Conservation (phyloP, 2,797 vertebrate species). For the Siniperca obscura region DNA sequence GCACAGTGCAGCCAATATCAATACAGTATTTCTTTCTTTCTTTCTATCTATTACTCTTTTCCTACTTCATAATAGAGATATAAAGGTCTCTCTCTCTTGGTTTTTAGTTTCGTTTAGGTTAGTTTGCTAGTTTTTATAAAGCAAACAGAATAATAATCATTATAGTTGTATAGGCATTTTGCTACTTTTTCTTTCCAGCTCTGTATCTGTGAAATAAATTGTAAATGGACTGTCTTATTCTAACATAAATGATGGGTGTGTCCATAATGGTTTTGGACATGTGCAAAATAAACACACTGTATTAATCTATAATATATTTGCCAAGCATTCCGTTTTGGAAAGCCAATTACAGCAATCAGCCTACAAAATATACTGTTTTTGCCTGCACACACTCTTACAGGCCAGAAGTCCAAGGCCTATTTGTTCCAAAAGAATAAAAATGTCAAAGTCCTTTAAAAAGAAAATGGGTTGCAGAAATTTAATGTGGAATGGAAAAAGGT, state of each 20-base stretch:
- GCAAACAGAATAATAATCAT: background rate
- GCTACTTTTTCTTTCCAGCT: conserved; percentile 14
- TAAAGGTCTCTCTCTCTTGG: background rate
- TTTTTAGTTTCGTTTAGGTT: background rate
- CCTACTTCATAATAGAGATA: background rate
- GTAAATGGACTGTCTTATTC: conserved; percentile 3
- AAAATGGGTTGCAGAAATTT: conserved; percentile 49
- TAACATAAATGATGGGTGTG: conserved; percentile 25
- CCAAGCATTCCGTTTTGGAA: conserved; percentile 12
- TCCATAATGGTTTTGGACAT: conserved; percentile 23
- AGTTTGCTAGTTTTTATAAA: conserved; percentile 18
- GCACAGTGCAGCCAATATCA: conserved; percentile 28
- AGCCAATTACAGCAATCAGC: conserved; percentile 43
- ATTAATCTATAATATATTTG: conserved; percentile 20
- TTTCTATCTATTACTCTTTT: background rate
- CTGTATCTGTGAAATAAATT: conserved; percentile 17
- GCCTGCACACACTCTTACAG: conserved; percentile 6
- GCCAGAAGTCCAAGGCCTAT: conserved; percentile 25
- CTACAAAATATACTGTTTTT: conserved; percentile 18
- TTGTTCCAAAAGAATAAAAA: conserved; percentile 64
- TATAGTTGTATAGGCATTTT: background rate
- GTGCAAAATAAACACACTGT: conserved; percentile 13
- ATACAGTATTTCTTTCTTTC: conserved; percentile 5
- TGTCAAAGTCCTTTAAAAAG: conserved; percentile 46
- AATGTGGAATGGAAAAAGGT: conserved; percentile 42